phyloP scores from a whole-genome alignment of 2,888 invertebrate genomes.

The Fabriciana adippe region DNA sequence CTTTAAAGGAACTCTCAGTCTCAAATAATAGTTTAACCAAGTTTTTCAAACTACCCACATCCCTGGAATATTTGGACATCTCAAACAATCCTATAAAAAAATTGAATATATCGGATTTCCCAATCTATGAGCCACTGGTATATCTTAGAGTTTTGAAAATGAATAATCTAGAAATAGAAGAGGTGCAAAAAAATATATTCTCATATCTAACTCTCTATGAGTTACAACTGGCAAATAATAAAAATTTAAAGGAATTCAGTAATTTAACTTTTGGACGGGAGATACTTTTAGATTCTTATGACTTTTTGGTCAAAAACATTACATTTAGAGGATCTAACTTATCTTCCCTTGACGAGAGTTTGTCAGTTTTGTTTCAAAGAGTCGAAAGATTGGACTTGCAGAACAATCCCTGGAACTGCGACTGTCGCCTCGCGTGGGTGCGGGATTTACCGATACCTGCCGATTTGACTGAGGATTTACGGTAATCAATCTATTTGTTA shows the following conservation, averaged over 20 bases:
- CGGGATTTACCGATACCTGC: constrained; percentile 61
- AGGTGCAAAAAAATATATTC: constrained; percentile 79
- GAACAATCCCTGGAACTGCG: constrained; percentile 84
- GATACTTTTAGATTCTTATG: constrained; percentile 56
- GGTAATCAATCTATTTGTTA: constrained; percentile 47
- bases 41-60: constrained; percentile 79
- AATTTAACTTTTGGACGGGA: constrained; percentile 63
- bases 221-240: constrained; percentile 80
- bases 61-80: constrained; percentile 81
- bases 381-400: constrained; percentile 76
- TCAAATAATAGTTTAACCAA: constrained; percentile 77
- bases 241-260: constrained; percentile 72
- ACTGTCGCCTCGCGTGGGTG: constrained; percentile 82
- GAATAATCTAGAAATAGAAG: constrained; percentile 79
- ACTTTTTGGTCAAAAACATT: constrained; percentile 66
- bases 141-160: constrained; percentile 73
- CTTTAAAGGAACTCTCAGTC: constrained; percentile 64
- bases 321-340: constrained; percentile 70
- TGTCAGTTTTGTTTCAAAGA: constrained; percentile 69
- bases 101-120: constrained; percentile 49
- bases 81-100: constrained; percentile 81
- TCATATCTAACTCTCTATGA: constrained; percentile 73
- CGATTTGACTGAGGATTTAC: constrained; percentile 63
- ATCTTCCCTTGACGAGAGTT: constrained; percentile 56
- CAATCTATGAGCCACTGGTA: neutral